Evolutionary conservation across 2,888 invertebrate genomes (phyloP).

Genomic region (Anarsia innoxiella): DNA sequence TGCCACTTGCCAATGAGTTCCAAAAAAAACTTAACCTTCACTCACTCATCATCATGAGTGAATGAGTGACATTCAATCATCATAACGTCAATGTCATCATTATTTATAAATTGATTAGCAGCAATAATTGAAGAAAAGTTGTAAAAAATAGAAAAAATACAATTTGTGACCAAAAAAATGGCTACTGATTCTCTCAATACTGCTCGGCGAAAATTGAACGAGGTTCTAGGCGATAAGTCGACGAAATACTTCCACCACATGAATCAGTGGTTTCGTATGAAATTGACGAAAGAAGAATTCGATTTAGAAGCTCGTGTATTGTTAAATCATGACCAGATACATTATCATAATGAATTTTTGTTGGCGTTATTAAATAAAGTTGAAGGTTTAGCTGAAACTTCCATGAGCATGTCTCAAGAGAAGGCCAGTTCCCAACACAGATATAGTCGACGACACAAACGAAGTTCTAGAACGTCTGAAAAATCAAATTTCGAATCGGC

Average conservation of each 20-base stretch:
- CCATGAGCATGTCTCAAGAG: conserved; percentile 58
- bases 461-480: conserved; percentile 73
- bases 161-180: no score
- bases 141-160: neutral
- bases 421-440: conserved; percentile 54
- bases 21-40: no score
- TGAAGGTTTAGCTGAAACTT: conserved; percentile 62
- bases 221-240: conserved; percentile 80
- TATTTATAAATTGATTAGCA: neutral
- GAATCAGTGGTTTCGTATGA: conserved; percentile 84
- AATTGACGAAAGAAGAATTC: conserved; percentile 89
- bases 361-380: conserved; percentile 87
- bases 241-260: conserved; percentile 82
- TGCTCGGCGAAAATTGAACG: conserved; percentile 76
- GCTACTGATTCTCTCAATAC: conserved; percentile 67
- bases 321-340: conserved; percentile 82
- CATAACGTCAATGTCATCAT: neutral
- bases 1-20: no score
- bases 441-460: conserved; percentile 67
- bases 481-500: conserved; percentile 77
- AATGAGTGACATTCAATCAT: no score
- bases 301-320: conserved; percentile 85
- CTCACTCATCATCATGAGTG: no score
- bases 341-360: conserved; percentile 89
- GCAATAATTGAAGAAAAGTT: neutral